Evolutionary conservation across 2,888 invertebrate species (phyloP).

Genomic region (Panzeria rudis): DNA sequence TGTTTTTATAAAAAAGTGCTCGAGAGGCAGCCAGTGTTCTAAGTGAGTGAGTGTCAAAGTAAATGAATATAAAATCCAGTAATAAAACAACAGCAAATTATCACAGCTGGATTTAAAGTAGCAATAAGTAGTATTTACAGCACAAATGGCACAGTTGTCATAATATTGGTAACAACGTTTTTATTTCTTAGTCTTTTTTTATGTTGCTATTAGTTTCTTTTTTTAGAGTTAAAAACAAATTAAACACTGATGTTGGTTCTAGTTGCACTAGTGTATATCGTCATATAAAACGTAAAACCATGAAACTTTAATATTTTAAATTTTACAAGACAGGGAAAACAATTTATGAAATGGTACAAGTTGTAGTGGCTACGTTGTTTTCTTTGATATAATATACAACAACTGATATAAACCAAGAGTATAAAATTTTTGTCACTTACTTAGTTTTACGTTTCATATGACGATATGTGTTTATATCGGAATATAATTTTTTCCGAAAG

Average conservation of each 20-base stretch:
- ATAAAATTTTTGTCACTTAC: too few species aligned
- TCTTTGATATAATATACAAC: too few species aligned
- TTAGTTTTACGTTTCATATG: too few species aligned
- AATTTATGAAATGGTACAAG: too few species aligned
- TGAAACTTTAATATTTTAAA: too few species aligned
- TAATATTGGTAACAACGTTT: slow-evolving; percentile 51
- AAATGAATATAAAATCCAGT: slow-evolving; percentile 60
- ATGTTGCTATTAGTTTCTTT: not conserved
- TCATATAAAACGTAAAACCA: too few species aligned
- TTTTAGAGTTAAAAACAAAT: slow-evolving; percentile 19
- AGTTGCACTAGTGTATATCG: not conserved
- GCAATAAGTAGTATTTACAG: slow-evolving; percentile 51
- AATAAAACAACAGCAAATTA: slow-evolving; percentile 67
- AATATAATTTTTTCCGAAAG: not conserved
- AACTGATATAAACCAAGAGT: too few species aligned
- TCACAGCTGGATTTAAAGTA: slow-evolving; percentile 63
- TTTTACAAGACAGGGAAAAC: too few species aligned
- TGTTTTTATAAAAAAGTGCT: not conserved
- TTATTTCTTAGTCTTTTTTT: slow-evolving; percentile 15
- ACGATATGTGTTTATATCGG: not conserved
- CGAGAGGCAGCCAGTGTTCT: not conserved
- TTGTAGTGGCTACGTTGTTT: too few species aligned
- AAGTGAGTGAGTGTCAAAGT: slow-evolving; percentile 28
- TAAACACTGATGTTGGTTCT: slow-evolving; percentile 27
- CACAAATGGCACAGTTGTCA: slow-evolving; percentile 55